Evolutionary conservation across 2,113 vertebrate genomes (phyloP), one percentile per base, ranked within the genome.

Genomic region (Rhadina sibilatrix): DNA sequence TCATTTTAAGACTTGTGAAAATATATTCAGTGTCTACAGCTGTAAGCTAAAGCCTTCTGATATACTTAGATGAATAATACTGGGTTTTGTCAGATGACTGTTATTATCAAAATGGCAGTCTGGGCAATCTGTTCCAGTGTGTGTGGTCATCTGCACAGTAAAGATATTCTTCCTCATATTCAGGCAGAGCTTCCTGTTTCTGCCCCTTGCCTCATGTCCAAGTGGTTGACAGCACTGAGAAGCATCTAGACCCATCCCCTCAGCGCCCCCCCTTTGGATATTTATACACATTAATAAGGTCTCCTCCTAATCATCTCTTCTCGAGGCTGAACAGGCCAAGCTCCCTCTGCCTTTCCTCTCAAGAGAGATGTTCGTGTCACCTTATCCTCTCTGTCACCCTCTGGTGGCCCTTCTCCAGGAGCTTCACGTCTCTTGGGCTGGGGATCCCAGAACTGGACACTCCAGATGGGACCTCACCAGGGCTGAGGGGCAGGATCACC

Each of bases 191-290:
- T n/a, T 53, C 13, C 23, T 35, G 38, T 47, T 60, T 75, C 46
- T 82, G 33, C 8, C 37, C 12, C 19, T 46, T 38, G 28, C n/a
- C 14, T 53, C 38, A 5, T 27, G 70, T 53, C 38, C 46, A 25
- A 30, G 17, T 15, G 13, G 33, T 1, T 46, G 53, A 28, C n/a
- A 75, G 9, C 24, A 52, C 20, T 1, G 0, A 46, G 49, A 50
- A 31, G 21, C 30, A 25, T 22, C 37, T 33, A 31, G 38, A 46
- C 10, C 9, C 46, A n/a, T 3, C 4, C 16, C 33, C 59, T 65
- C 46, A 40, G 15, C 37, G 57, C 0, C 2, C 15, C 15, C 2
- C 0, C 2, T 60, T 47, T 37, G 31, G 23, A n/a, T 59, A 59
- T 24, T 66, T 46, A 38, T 20, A 52, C 13, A 59, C 5, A 16